These are phyloP conservation scores for Gephyroberyx darwinii DNA, from an alignment of 2,797 vertebrate genomes.

Conservation along the genomic window DNA sequence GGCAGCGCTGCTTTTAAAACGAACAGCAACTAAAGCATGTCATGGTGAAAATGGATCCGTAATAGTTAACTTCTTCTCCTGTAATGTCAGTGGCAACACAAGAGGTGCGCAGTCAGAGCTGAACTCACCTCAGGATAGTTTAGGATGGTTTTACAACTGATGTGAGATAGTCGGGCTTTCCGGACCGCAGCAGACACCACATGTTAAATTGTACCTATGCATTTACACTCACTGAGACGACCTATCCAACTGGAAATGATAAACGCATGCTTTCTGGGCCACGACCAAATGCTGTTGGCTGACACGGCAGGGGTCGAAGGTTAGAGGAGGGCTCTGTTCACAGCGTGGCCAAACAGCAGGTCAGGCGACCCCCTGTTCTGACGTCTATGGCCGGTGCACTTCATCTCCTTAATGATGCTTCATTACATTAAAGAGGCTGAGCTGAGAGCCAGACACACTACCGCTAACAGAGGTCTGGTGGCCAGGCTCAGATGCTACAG, in stretches of 20 bases:
- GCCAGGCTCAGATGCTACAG: conserved; percentile 39
- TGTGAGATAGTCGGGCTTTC: background rate
- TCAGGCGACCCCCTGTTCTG: conserved; percentile 66
- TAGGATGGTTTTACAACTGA: background rate
- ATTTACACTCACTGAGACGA: conserved; percentile 11
- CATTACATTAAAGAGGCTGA: conserved; percentile 73
- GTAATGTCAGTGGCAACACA: conserved; percentile 2
- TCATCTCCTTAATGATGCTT: conserved; percentile 78
- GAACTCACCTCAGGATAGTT: background rate
- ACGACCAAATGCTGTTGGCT: conserved; percentile 68
- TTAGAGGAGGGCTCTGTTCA: conserved; percentile 71
- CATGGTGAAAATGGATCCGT: conserved; percentile 19
- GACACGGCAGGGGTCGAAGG: conserved; percentile 73
- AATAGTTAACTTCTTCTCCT: conserved; percentile 13
- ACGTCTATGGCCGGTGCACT: conserved; percentile 61
- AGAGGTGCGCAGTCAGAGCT: background rate
- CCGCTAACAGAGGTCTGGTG: conserved; percentile 12
- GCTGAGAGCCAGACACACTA: conserved; percentile 33
- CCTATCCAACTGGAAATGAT: conserved; percentile 55
- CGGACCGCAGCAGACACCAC: background rate
- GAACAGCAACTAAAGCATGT: conserved; percentile 24
- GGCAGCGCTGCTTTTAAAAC: conserved; percentile 36
- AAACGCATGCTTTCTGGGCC: conserved; percentile 65
- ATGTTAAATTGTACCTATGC: background rate
- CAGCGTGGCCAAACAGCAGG: conserved; percentile 63